Evolutionary conservation across 2,888 invertebrate species (phyloP).

Genomic region (Sphaeridia pumilis): DNA sequence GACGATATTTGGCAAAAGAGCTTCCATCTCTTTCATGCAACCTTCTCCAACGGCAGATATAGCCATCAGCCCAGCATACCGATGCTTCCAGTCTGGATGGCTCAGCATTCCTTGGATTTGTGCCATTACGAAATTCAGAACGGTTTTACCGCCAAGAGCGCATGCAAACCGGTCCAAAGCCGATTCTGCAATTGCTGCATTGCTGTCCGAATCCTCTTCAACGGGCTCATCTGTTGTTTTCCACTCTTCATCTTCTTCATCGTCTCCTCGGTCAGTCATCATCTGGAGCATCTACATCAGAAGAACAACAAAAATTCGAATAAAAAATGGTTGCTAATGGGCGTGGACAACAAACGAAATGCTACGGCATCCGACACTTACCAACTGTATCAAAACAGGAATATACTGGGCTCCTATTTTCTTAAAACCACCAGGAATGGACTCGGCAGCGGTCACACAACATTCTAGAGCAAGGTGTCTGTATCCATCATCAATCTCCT

Average conservation of each 20-base stretch:
- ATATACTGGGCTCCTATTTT: constrained; percentile 80
- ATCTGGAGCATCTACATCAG: constrained; percentile 55
- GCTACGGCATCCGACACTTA: constrained; percentile 29
- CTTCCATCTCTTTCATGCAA: constrained; percentile 96
- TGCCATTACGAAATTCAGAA: constrained; percentile 76
- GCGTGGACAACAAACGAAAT: neutral
- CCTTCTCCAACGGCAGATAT: constrained; percentile 97
- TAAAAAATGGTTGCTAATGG: neutral
- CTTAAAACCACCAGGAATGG: constrained; percentile 90
- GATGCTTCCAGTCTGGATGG: constrained; percentile 68
- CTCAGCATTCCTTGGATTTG: constrained; percentile 77
- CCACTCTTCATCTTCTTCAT: constrained; percentile 78
- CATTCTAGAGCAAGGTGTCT: constrained; percentile 33
- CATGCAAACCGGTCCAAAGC: constrained; percentile 95
- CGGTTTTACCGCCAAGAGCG: constrained; percentile 84
- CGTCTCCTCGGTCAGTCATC: constrained; percentile 86
- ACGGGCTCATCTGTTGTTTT: constrained; percentile 60
- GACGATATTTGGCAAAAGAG: constrained; percentile 83
- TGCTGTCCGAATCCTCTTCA: constrained; percentile 72
- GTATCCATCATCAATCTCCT: constrained; percentile 27
- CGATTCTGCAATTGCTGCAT: constrained; percentile 90
- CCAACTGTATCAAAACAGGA: constrained; percentile 39
- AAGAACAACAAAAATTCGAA: neutral
- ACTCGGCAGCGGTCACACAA: constrained; percentile 74
- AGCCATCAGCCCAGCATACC: constrained; percentile 98